Percentiles rank a stretch among this genome's conserved stretches.
phyloP scores from a whole-genome alignment of 2,888 invertebrate genomes.

The Agrenia bidenticulata region DNA sequence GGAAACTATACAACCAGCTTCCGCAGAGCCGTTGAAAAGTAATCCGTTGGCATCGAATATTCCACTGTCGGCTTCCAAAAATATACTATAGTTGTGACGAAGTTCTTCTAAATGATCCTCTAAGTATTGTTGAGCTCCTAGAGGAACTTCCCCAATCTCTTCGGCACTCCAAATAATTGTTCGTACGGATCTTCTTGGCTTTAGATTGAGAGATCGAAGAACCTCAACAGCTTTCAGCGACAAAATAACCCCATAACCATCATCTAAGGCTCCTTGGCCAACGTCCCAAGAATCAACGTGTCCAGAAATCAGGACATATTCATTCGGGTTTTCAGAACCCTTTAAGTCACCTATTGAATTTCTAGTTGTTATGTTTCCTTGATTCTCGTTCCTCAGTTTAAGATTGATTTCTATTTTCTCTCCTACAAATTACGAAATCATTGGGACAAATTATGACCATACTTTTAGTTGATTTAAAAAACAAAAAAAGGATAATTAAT shows the following conservation, averaged over 20 bases:
- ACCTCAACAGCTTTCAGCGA: conserved; percentile 73
- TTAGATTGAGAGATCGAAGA: conserved; percentile 65
- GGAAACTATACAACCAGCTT: no score
- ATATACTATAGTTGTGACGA: no score
- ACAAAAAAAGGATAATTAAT: no score
- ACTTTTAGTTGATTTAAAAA: no score
- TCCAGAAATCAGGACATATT: conserved; percentile 73
- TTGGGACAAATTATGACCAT: no score
- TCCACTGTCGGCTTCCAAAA: no score
- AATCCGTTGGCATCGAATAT: no score
- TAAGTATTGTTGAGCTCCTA: conserved; percentile 30
- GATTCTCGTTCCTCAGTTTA: no score
- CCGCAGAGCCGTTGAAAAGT: no score
- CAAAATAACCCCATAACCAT: conserved; percentile 72
- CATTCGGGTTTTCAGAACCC: conserved; percentile 60
- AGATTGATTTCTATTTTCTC: no score
- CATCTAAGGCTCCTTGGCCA: conserved; percentile 78
- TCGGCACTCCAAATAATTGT: conserved; percentile 79
- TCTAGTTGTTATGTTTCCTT: no score
- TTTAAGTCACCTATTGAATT: conserved; percentile 70
- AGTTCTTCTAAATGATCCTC: conserved; percentile 24
- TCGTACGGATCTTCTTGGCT: conserved; percentile 70
- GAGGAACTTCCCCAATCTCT: conserved; percentile 58
- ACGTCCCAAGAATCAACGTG: conserved; percentile 65
- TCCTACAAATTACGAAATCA: no score